A percentile compares a stretch with the other conserved stretches of the same genome.
Evolutionary conservation across 2,113 vertebrate genomes (phyloP).

Genomic region (Actinemys pallida): DNA sequence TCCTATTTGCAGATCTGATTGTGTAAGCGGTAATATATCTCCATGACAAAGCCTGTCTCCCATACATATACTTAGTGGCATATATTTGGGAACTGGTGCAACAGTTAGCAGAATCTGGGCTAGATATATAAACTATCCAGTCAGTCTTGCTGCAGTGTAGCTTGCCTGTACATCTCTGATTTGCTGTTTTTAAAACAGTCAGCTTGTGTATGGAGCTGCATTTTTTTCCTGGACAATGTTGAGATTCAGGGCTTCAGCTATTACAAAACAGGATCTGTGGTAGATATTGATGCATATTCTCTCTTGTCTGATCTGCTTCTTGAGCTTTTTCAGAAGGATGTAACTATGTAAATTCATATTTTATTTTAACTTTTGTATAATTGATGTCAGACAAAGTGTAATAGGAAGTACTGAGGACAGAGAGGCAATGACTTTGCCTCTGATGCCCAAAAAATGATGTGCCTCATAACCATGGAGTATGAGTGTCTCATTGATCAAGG

Average conservation of each 20-base stretch:
- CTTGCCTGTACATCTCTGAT: background rate
- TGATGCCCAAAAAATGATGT: too few relatives aligned
- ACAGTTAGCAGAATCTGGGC: background rate
- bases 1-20: background rate
- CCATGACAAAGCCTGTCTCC: background rate
- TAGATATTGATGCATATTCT: background rate
- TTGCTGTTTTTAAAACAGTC: background rate
- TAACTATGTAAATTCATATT: background rate
- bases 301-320: background rate
- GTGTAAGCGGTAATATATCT: background rate
- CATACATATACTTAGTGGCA: accelerated
- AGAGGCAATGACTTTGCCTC: background rate
- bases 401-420: background rate
- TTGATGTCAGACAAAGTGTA: background rate
- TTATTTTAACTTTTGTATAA: background rate
- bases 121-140: background rate
- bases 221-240: background rate
- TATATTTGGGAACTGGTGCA: background rate
- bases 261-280: background rate
- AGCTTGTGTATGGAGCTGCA: background rate
- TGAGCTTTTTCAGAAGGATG: background rate
- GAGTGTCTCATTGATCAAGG: background rate
- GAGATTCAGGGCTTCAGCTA: background rate
- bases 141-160: background rate
- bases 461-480: background rate